Evolutionary conservation across 2,113 vertebrate genomes (phyloP).

Genomic region (Muscicapa adusta): DNA sequence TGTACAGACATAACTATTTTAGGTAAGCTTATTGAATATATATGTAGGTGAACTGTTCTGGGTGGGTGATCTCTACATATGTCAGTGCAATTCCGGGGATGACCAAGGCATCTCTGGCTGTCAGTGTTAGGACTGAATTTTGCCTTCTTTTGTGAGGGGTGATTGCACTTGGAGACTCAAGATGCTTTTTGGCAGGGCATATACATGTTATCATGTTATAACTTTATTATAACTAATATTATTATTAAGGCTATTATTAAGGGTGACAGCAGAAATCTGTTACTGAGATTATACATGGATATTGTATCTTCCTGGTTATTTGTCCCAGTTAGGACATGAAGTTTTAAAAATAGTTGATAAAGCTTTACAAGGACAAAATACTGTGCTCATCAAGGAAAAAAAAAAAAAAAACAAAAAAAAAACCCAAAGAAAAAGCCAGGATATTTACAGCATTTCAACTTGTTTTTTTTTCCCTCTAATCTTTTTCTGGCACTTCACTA

Average conservation of each 20-base stretch:
- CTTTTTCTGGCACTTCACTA: slow-evolving; percentile 25
- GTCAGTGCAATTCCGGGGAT: neutral
- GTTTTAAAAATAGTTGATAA: slow-evolving; percentile 9
- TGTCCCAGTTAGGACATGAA: slow-evolving; percentile 14
- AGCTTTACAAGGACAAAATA: neutral
- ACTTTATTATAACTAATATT: neutral
- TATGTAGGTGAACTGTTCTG: neutral
- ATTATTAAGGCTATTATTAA: neutral
- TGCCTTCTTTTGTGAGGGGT: neutral
- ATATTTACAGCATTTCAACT: neutral
- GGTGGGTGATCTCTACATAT: neutral
- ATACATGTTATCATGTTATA: neutral
- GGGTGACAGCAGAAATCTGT: slow-evolving; percentile 28
- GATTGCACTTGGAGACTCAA: neutral
- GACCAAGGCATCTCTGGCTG: neutral
- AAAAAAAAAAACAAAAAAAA: neutral
- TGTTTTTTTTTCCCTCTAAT: neutral
- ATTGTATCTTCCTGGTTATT: slow-evolving; percentile 27
- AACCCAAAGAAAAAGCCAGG: neutral
- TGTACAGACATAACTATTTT: neutral
- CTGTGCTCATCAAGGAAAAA: neutral
- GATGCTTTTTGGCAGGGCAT: neutral
- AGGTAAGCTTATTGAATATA: neutral
- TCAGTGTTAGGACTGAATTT: neutral
- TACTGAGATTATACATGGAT: neutral